Evolutionary conservation across 2,888 invertebrate genomes (phyloP).

Genomic region (Lasioglossum marginatum): DNA sequence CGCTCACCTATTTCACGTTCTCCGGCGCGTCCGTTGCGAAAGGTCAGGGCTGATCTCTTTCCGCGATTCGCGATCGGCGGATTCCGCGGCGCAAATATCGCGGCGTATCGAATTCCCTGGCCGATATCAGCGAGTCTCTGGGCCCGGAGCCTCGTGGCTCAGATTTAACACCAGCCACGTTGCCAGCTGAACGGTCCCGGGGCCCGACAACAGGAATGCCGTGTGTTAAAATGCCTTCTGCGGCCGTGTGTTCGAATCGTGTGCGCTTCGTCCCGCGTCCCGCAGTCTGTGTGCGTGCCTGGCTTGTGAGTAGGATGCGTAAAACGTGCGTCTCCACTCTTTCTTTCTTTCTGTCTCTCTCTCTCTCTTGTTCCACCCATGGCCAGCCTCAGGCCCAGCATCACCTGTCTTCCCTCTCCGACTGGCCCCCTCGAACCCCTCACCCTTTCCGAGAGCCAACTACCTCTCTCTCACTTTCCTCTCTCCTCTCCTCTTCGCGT

Average conservation of each 20-base stretch:
- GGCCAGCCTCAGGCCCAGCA: constrained; percentile 79
- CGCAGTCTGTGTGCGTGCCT: constrained; percentile 41
- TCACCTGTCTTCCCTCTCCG: constrained; percentile 82
- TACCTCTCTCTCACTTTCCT: constrained; percentile 34
- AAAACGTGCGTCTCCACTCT: constrained; percentile 73
- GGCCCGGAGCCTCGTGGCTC: constrained; percentile 54
- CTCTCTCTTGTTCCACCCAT: constrained; percentile 36
- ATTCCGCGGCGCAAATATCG: constrained; percentile 64
- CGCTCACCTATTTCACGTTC: not conserved
- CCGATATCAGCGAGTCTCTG: constrained; percentile 49
- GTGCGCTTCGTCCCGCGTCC: constrained; percentile 47
- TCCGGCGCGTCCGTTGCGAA: not conserved
- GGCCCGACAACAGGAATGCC: constrained; percentile 83
- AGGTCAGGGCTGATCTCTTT: constrained; percentile 16
- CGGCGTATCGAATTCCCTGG: constrained; percentile 68
- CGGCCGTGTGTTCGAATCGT: constrained; percentile 64
- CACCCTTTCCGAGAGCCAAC: constrained; percentile 46
- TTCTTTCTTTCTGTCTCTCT: not conserved
- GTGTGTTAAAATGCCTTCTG: constrained; percentile 83
- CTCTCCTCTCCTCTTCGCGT: constrained; percentile 21
- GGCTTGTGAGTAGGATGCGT: constrained; percentile 73
- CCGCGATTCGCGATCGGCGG: constrained; percentile 3
- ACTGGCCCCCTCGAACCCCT: constrained; percentile 47
- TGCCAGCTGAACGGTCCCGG: constrained; percentile 81
- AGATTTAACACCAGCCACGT: constrained; percentile 80